These are phyloP conservation scores for Pygoscelis adeliae DNA, from an alignment of 2,113 vertebrate species.

Conservation along the genomic window DNA sequence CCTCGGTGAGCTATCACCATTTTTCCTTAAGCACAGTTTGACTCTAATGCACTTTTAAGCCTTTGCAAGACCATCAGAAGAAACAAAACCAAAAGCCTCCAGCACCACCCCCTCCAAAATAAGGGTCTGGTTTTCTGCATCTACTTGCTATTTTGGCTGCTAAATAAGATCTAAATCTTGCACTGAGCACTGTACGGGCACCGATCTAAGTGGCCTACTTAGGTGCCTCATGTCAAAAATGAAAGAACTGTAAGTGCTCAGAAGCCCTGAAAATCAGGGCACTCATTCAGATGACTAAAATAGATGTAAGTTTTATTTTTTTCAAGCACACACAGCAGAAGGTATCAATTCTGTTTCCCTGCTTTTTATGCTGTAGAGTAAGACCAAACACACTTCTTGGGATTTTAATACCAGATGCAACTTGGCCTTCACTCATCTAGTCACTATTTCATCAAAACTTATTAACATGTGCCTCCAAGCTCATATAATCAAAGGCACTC, in stretches of 20 bases:
- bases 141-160: conserved; percentile 10
- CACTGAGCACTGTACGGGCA: neutral
- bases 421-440: neutral
- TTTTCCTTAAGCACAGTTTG: conserved; percentile 20
- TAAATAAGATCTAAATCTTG: conserved; percentile 15
- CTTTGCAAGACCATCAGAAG: neutral
- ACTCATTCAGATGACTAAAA: conserved; percentile 39
- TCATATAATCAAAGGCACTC: neutral
- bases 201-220: conserved; percentile 33
- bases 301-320: neutral
- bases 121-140: neutral
- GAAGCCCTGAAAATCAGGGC: conserved; percentile 46
- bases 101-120: neutral
- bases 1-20: neutral
- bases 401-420: neutral
- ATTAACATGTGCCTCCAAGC: neutral
- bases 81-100: neutral
- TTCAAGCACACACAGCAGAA: neutral
- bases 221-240: conserved; percentile 9
- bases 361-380: neutral
- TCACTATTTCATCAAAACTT: neutral
- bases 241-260: neutral
- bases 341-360: neutral
- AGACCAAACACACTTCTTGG: neutral
- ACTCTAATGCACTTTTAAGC: neutral